Evolutionary conservation across 2,113 vertebrate genomes (phyloP), one percentile per base, ranked within the genome.

Genomic region (Alligator sinensis): DNA sequence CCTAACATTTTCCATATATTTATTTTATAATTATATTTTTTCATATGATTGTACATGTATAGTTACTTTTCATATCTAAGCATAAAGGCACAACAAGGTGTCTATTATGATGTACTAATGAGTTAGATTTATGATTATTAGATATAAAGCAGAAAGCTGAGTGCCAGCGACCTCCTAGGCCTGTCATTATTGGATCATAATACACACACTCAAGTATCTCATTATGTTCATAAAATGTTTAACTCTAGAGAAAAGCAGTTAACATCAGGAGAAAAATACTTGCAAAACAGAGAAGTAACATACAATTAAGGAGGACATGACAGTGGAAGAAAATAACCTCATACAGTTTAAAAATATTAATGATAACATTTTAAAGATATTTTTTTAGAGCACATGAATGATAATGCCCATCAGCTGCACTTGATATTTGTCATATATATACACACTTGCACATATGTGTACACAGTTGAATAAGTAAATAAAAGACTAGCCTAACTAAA

Each of bases 161-260:
- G 58, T 77, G 17, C 19, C 74, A 94, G 54, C n/a, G 86, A 93
- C 15, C 1, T 79, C 70, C 11, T 22, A 94, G 70, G 76, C 9
- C 38, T 91, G 86, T 77, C 47, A 84, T 79, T 90, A 84, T 62
- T 93, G 77, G 9, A 88, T 77, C 62, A 64, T 68, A 84, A 80
- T 61, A 84, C 5, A 70, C 68, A 85, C 15, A 17, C 27, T 80
- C 38, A 4, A 70, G 27, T 84, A 82, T 54, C 21, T 87, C 30
- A 63, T 77, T 13, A 68, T 38, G 62, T 59, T 89, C 61, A 70
- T 63, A 30, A 87, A 1, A 4, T 85, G 18, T 84, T 82, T 38
- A 9, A 85, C 30, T 70, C 66, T 34, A 30, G 21, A 34, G 68
- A 78, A 62, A 57, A 3, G 30, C 15, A 82, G 13, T 59, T 38